Base-by-base conservation (phyloP, 2,113 vertebrate species). In the Andinoacara biseriatus region DNA sequence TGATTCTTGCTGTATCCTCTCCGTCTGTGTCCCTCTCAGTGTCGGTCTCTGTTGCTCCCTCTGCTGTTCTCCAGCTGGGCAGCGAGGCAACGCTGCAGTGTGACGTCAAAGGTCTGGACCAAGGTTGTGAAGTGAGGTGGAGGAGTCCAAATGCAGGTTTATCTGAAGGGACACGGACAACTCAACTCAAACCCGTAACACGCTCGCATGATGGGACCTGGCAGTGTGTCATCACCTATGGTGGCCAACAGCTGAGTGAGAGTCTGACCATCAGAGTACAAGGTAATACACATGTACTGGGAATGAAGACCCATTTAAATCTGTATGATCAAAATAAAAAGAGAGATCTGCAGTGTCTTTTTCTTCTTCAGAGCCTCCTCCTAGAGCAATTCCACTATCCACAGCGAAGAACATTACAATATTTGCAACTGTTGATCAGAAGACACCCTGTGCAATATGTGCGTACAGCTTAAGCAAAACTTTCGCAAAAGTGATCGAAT, bases 181-280 rank as follows among this genome's bases (percentile, higher is more conserved):
- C 46, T 31, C 1, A 58, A 0, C 76, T 95, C 9, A 14, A 35
- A 1, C 1, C 22, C 7, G 86, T 94, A 14, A 5, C 7, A 11
- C 0, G 0, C 2, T 31, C 49, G n/a, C n/a, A 95, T 8, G 2
- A 0, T 1, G 95, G 95, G n/a, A 59, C 0, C 2, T 95, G 95
- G 94, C 0, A 1, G 1, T 95, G 93, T 56, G 5, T 0, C 3
- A 57, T 94, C 57, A 38, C 60, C 2, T 6, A 22, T 4, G 9
- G 18, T 3, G 7, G 3, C 5, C 1, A 2, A 7, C 5, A 0
- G 0, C 9, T 29, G 29, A 72, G 0, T 0, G 7, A 60, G 38
- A 7, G 0, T 1, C 18, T 91, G 1, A 1, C 9, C 0, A 17
- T 94, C 33, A 24, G 0, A 14, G 78, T 95, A 26, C 4, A 15